Evolutionary conservation across 2,113 vertebrate genomes (phyloP).

Genomic region (Mirza zaza): DNA sequence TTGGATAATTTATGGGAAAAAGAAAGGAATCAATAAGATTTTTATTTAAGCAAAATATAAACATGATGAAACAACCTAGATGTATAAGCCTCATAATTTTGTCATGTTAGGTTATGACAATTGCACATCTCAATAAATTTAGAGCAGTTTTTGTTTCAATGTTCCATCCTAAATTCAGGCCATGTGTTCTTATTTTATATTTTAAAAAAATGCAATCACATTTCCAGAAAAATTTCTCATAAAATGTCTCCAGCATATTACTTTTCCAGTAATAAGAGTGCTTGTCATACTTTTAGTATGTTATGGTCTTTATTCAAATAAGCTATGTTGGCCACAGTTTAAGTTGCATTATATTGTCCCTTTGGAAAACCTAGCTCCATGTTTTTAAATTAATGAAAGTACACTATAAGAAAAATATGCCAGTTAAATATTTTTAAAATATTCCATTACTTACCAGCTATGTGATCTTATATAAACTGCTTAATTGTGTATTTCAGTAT

Average conservation of each 20-base stretch:
- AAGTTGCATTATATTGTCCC: not conserved
- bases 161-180: not conserved
- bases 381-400: not conserved
- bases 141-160: not conserved
- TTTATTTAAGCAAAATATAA: slow-evolving; percentile 13
- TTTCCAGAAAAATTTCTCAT: slow-evolving; percentile 2
- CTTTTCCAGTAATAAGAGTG: slow-evolving; percentile 20
- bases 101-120: not conserved
- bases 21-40: not conserved
- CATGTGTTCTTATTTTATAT: slow-evolving; percentile 38
- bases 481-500: not conserved
- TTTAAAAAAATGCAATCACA: not conserved
- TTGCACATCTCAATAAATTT: not conserved
- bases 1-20: not conserved
- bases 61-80: not conserved
- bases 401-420: not conserved
- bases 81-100: not conserved
- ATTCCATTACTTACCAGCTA: not conserved
- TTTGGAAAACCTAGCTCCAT: not conserved
- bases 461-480: not conserved
- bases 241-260: not conserved
- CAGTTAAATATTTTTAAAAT: slow-evolving; percentile 4
- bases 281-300: not conserved
- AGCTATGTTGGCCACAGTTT: not conserved
- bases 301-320: not conserved